Percentiles rank a stretch among this genome's conserved stretches.
phyloP scores from a whole-genome alignment of 1,140 invertebrate genomes.

The Parasteatoda tepidariorum region DNA sequence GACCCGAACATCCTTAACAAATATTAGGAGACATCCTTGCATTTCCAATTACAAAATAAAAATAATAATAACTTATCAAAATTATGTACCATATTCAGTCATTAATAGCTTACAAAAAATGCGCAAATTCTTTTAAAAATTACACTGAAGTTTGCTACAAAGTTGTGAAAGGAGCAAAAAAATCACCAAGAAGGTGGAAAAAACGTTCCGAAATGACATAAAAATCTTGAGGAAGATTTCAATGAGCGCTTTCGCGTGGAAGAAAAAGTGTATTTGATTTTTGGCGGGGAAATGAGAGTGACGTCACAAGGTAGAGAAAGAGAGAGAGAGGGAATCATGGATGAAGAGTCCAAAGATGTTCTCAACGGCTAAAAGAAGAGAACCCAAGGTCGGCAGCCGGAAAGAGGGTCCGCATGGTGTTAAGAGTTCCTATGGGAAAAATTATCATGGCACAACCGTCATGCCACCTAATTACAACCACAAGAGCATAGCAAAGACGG shows the following conservation, averaged over 20 bases:
- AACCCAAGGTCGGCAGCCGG: constrained; percentile 47
- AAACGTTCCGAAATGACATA: too few relatives aligned
- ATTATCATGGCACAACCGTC: constrained; percentile 47
- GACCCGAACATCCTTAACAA: too few relatives aligned
- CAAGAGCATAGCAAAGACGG: constrained; percentile 32
- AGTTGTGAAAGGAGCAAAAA: too few relatives aligned
- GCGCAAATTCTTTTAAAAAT: too few relatives aligned
- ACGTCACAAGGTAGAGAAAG: constrained; percentile 1
- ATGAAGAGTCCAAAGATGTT: constrained; percentile 47
- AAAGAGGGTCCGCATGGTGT: constrained; percentile 5
- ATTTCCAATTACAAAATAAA: too few relatives aligned
- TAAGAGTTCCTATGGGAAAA: constrained; percentile 50
- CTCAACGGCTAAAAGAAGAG: constrained; percentile 27
- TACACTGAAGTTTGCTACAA: too few relatives aligned
- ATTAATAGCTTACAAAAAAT: too few relatives aligned
- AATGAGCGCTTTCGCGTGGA: not conserved
- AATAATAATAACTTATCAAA: too few relatives aligned
- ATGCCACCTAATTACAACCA: constrained; percentile 37
- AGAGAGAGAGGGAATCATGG: constrained; percentile 35
- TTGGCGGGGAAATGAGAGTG: constrained; percentile 33
- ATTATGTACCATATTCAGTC: too few relatives aligned
- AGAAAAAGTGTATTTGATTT: not conserved
- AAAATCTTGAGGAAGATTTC: not conserved
- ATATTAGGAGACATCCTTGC: too few relatives aligned
- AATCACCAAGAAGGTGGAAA: too few relatives aligned